These are phyloP conservation scores for Pollenia amentaria DNA, from an alignment of 2,888 invertebrate species.

Conservation along the genomic window DNA sequence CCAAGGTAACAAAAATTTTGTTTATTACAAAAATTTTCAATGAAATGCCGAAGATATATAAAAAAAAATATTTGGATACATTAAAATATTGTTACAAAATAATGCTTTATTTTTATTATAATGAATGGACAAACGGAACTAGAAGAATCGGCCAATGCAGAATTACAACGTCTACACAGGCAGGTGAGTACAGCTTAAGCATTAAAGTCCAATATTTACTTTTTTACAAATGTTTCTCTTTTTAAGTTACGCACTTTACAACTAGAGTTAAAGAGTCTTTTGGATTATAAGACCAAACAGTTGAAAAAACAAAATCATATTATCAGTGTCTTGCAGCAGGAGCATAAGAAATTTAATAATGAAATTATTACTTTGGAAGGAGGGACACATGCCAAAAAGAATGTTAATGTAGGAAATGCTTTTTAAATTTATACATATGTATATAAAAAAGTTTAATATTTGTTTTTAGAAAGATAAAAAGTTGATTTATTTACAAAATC, in stretches of 20 bases:
- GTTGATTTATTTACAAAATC: slow-evolving; percentile 78
- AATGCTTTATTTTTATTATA: slow-evolving; percentile 1
- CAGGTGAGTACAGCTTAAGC: slow-evolving; percentile 85
- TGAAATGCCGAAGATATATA: not conserved
- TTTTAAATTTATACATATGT: not conserved
- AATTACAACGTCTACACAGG: slow-evolving; percentile 91
- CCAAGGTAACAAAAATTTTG: slow-evolving; percentile 47
- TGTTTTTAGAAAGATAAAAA: slow-evolving; percentile 79
- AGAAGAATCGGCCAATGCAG: slow-evolving; percentile 91
- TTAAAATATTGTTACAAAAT: not conserved
- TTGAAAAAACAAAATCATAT: slow-evolving; percentile 83
- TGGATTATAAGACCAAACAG: slow-evolving; percentile 82
- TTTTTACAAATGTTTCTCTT: not conserved
- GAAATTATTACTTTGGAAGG: slow-evolving; percentile 81
- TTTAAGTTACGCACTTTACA: slow-evolving; percentile 80
- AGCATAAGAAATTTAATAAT: slow-evolving; percentile 80
- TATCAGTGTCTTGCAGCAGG: slow-evolving; percentile 81
- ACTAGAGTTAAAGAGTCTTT: slow-evolving; percentile 80
- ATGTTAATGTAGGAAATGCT: slow-evolving; percentile 77
- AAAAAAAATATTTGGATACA: not conserved
- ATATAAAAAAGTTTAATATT: not conserved
- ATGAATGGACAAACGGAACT: slow-evolving; percentile 89
- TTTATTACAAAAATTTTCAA: not conserved
- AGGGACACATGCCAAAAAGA: slow-evolving; percentile 82
- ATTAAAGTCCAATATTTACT: not conserved